Evolutionary conservation across 2,888 invertebrate species (phyloP), one percentile per base, ranked within the genome.

Genomic region (Tinea semifulvella): DNA sequence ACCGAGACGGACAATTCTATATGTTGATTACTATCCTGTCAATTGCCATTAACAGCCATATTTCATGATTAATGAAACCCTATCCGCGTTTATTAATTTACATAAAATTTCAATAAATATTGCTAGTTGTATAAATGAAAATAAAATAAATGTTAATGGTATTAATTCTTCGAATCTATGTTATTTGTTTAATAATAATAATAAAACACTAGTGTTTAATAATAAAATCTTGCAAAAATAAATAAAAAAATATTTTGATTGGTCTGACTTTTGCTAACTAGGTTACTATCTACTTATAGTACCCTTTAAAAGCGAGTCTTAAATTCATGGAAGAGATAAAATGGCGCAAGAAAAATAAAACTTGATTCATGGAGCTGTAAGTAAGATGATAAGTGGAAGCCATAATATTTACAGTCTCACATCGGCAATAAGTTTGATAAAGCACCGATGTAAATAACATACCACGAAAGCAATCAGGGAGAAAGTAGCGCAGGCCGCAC

Each of bases 401-500:
- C 22, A 20, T 40, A 17, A 38, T 38, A 14, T 38, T 16, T 38
- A 18, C 10, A 19, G 19, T 22, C 13, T 40, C n/a, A 22, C 40
- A 22, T 40, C 11, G 20, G 40, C 40, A 40, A 40, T 40, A 22
- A 20, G 11, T 40, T 42, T 42, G 17, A 27, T 17, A 27, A 27
- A 42, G 28, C 17, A 27, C 16, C 27, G 7, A 27, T 18, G 20
- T 42, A 27, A 42, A 42, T 27, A 26, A 27, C 16, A 16, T 10
- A 68, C 71, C 68, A 65, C 62, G 61, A 55, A 56, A 48, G 59
- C 68, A 64, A 67, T 68, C 64, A 61, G 52, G 61, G 72, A 58
- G 72, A 73, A 72, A 72, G 72, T 43, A 43, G 31, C 43, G 2
- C 28, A 31, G 17, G 8, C 31, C 27, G 43, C 27, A 26, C 28